Evolutionary conservation across 1,140 invertebrate genomes (phyloP).

Genomic region (Eriocheir sinensis): DNA sequence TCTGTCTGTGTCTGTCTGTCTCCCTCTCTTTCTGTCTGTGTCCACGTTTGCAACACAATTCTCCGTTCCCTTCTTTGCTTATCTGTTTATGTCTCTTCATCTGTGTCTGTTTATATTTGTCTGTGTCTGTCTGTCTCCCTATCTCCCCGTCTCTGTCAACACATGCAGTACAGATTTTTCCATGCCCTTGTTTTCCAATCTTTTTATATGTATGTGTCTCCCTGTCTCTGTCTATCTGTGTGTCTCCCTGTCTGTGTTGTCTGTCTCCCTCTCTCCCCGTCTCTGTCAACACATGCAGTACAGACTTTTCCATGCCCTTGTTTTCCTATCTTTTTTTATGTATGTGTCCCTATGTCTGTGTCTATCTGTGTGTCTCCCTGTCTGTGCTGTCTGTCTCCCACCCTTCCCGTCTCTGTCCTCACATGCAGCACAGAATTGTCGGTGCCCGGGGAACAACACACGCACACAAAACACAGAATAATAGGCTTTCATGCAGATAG

Average conservation of each 20-base stretch:
- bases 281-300: background rate
- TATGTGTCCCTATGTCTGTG: background rate
- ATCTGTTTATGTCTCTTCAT: background rate
- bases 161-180: background rate
- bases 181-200: no score
- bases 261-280: no score
- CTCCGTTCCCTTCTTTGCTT: background rate
- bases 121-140: no score
- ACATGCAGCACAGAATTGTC: background rate
- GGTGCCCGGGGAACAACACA: background rate
- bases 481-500: background rate
- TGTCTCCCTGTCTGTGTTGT: background rate
- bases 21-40: no score
- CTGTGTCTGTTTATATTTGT: no score
- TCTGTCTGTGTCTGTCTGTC: no score
- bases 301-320: background rate
- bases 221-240: background rate
- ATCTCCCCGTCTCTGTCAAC: background rate
- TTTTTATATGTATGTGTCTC: no score
- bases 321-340: no score
- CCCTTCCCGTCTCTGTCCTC: background rate
- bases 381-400: background rate
- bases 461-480: background rate
- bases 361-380: background rate
- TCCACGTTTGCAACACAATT: no score